phyloP scores from a whole-genome alignment of 2,113 vertebrate species.

The Bathybates hornii region DNA sequence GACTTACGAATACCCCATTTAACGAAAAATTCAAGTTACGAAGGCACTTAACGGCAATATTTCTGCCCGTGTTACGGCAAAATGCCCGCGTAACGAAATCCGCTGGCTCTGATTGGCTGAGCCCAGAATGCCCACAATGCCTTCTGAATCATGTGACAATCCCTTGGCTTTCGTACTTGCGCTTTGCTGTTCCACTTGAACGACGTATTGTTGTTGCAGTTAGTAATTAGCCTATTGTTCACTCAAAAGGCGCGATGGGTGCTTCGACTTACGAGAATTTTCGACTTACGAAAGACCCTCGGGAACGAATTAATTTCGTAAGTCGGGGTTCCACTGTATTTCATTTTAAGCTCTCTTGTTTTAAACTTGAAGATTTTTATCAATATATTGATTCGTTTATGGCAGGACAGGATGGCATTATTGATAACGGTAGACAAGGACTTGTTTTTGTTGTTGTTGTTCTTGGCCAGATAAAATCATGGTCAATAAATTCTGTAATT shows the following conservation, averaged over 20 bases:
- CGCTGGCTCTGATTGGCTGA: neutral
- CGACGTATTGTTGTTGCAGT: neutral
- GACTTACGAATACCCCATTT: neutral
- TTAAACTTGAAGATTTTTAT: neutral
- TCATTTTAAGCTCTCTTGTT: neutral
- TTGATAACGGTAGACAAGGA: neutral
- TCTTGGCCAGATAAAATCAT: neutral
- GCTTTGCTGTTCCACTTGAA: neutral
- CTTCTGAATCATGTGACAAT: neutral
- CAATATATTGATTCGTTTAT: neutral
- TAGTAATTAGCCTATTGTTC: neutral
- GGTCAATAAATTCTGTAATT: neutral
- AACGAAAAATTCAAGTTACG: fast-evolving
- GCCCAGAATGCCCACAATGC: neutral
- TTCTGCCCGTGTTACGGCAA: neutral
- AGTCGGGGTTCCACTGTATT: neutral
- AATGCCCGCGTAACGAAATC: neutral
- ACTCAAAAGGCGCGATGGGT: neutral
- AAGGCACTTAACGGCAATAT: neutral
- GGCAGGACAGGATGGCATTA: neutral
- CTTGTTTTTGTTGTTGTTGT: neutral
- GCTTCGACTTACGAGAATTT: fast-evolving
- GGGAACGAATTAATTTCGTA: fast-evolving
- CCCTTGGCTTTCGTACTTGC: neutral
- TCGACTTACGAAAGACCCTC: fast-evolving